Evolutionary conservation across 2,113 vertebrate genomes (phyloP).

Genomic region (Sinocyclocheilus maitianheensis): DNA sequence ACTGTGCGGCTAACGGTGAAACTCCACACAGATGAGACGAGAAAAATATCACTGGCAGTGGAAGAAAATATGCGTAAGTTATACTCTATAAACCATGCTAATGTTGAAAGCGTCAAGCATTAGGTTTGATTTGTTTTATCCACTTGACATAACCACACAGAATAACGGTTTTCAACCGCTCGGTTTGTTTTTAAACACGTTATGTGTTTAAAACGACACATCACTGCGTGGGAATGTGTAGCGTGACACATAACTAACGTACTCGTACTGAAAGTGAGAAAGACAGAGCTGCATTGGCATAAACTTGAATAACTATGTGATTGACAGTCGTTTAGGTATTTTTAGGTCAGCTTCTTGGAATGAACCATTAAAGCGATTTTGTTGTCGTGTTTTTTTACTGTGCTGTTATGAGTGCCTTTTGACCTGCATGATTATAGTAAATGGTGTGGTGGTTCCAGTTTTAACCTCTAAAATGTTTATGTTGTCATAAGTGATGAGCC

Average conservation of each 20-base stretch:
- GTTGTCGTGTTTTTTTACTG: background rate
- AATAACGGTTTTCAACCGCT: constrained; percentile 15
- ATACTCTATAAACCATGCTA: too few species aligned
- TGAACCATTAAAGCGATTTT: background rate
- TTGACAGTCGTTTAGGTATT: background rate
- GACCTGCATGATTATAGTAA: background rate
- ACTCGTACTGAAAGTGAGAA: background rate
- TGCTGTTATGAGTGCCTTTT: background rate
- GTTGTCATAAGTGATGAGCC: background rate
- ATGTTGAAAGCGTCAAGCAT: background rate
- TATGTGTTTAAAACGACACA: constrained; percentile 14
- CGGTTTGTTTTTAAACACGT: background rate
- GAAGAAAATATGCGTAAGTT: background rate
- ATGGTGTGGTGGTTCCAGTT: constrained; percentile 6
- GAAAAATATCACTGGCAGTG: background rate
- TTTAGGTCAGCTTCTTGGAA: constrained; percentile 7
- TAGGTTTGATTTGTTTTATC: background rate
- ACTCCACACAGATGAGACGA: background rate
- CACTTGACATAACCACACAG: background rate
- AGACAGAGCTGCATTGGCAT: background rate
- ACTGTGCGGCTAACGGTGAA: background rate
- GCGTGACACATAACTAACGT: background rate
- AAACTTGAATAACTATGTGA: background rate
- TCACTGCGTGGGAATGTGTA: constrained; percentile 19
- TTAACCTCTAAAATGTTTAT: background rate